Percentiles rank a stretch among this genome's conserved stretches.
Evolutionary conservation across 2,113 vertebrate species (phyloP).

Genomic region (Phalacrocorax carbo): DNA sequence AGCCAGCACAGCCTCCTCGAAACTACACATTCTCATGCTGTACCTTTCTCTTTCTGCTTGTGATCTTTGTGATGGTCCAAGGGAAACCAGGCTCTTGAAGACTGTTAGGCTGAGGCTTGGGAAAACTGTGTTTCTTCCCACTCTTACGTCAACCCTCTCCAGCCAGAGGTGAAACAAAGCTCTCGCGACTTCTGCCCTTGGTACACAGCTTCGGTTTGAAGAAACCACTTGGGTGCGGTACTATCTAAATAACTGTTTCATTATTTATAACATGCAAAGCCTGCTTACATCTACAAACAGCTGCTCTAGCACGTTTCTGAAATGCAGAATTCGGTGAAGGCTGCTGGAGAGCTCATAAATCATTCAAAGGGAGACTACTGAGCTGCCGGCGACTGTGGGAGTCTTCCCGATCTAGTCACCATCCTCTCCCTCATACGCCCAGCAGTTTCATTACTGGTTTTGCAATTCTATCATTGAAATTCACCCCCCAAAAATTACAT

Average conservation of each 20-base stretch:
- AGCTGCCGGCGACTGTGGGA: not conserved
- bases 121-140: not conserved
- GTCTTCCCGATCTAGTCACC: not conserved
- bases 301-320: constrained; percentile 17
- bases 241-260: not conserved
- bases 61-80: not conserved
- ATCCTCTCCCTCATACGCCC: not conserved
- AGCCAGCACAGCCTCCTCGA: not conserved
- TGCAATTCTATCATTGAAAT: not conserved
- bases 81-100: not conserved
- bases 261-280: constrained; percentile 1
- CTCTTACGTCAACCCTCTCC: not conserved
- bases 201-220: not conserved
- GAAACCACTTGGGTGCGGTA: not conserved
- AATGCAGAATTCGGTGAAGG: not conserved
- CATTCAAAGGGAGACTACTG: not conserved
- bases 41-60: not conserved
- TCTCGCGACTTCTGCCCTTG: not conserved
- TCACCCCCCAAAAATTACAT: too few relatives aligned
- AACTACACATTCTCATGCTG: not conserved
- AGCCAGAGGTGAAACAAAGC: not conserved
- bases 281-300: not conserved
- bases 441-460: not conserved
- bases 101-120: not conserved
- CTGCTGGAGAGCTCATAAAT: not conserved